Evolutionary conservation across 2,797 vertebrate species (phyloP).

Genomic region (Trachurus trachurus): DNA sequence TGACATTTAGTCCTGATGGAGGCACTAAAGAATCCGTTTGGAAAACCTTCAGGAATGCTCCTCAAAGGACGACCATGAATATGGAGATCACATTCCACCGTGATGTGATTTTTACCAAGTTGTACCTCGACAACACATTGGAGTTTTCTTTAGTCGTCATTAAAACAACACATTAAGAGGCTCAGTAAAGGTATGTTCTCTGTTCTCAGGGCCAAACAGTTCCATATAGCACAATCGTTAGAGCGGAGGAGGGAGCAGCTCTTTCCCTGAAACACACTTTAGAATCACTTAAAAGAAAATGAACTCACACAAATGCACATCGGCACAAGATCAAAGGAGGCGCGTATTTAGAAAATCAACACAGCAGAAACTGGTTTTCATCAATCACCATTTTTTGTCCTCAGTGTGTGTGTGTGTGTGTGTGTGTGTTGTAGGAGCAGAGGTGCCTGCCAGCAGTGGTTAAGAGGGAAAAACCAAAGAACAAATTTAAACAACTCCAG

Average conservation of each 20-base stretch:
- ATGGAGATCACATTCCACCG: conserved; percentile 18
- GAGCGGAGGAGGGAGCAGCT: conserved; percentile 2
- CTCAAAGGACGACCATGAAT: conserved; percentile 2
- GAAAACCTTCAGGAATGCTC: not conserved
- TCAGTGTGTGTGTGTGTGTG: not conserved
- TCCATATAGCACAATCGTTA: not conserved
- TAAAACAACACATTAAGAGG: conserved; percentile 8
- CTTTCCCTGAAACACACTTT: conserved; percentile 34
- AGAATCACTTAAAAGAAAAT: conserved; percentile 47
- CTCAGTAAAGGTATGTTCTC: not conserved
- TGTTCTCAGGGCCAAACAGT: not conserved
- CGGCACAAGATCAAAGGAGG: conserved; percentile 49
- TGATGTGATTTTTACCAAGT: not conserved
- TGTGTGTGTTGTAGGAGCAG: conserved; percentile 53
- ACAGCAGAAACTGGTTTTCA: conserved; percentile 46
- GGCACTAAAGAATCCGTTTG: not conserved
- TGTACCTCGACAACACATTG: not conserved
- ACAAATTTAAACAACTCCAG: conserved; percentile 72
- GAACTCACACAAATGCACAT: conserved; percentile 29
- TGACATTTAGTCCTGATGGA: not conserved
- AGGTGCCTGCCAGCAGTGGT: conserved; percentile 50
- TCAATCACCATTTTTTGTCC: conserved; percentile 53
- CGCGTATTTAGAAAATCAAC: conserved; percentile 56
- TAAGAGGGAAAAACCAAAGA: conserved; percentile 45
- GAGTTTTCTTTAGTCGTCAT: not conserved